Evolutionary conservation across 2,888 invertebrate genomes (phyloP).

Genomic region (Eudasyphora cyanicolor): DNA sequence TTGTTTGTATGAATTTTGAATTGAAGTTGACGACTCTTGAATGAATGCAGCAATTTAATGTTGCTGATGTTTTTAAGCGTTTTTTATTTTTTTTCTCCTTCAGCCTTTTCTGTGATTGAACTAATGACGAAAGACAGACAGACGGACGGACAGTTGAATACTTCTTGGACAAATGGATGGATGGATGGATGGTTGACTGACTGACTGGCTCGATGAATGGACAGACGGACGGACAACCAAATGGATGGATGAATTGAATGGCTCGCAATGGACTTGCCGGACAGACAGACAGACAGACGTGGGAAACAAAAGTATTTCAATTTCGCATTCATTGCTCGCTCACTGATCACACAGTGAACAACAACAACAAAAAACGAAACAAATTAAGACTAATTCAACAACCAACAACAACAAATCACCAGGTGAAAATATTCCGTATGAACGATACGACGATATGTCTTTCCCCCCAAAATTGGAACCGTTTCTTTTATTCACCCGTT

Average conservation of each 20-base stretch:
- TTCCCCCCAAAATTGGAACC: conserved; percentile 28
- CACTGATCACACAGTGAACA: conserved; percentile 49
- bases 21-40: conserved; percentile 65
- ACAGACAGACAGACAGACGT: conserved; percentile 70
- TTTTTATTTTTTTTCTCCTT: conserved; percentile 17
- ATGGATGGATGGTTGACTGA: conserved; percentile 37
- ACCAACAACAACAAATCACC: no score
- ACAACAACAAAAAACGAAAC: conserved; percentile 39
- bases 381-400: conserved; percentile 65
- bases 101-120: conserved; percentile 55
- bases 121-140: conserved; percentile 64
- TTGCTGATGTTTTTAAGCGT: conserved; percentile 20
- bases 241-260: conserved; percentile 41
- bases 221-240: not conserved
- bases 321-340: conserved; percentile 73
- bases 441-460: not conserved
- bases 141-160: conserved; percentile 56
- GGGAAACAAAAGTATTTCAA: conserved; percentile 79
- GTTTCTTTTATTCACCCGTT: conserved; percentile 22
- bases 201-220: conserved; percentile 38
- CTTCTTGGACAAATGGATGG: conserved; percentile 64
- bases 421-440: conserved; percentile 54
- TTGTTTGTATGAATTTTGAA: conserved; percentile 55
- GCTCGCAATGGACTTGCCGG: conserved; percentile 44
- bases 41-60: conserved; percentile 65